Base-by-base conservation (phyloP, 2,797 vertebrate genomes). In the Enteromius anoplus region DNA sequence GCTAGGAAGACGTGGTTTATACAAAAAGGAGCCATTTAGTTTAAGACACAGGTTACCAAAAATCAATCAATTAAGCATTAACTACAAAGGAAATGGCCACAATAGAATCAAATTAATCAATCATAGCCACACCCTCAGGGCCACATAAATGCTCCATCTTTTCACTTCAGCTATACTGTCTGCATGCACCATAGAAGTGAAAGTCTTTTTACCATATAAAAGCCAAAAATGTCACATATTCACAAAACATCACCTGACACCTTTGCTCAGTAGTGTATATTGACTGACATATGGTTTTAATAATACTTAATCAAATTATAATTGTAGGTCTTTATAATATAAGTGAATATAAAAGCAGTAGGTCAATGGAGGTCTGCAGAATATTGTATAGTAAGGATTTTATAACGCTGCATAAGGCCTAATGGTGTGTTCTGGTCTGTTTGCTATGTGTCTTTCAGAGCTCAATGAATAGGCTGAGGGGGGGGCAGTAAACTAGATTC, bases 341-440 rank as follows among this genome's bases (percentile, higher is more conserved):
- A 71, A 66, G 15, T 3, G 45, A 1, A 29, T 49, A 49, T 15
- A 14, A 45, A 47, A n/a, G 26, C 60, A 62, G 60, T 45, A 45
- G 15, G 3, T 47, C 23, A 47, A 29, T 29, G 68, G n/a, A 26
- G 42, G 1, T 70, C 6, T 17, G 68, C 68, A 70, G 45, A 72
- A 51, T 32, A 4, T 6, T 11, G 45, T 11, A 71, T 0, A 3
- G 15, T 19, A 72, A 23, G 19, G 23, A 51, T 29, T 60, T 71
- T 15, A n/a, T 15, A 70, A 58, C 0, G 11, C 17, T 80, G 51
- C 34, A 70, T 62, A 60, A 76, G 23, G 82, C 60, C 6, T 78
- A 37, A 58, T 75, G 78, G 77, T 73, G 66, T 65, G 60, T 75
- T n/a, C 53, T 45, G 12, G 11, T 23, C 55, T 66, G 75, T 64